Percentiles rank a stretch among this genome's conserved stretches.
Conservation (phyloP, 2,888 invertebrate species). For the Drosophila quinaria region DNA sequence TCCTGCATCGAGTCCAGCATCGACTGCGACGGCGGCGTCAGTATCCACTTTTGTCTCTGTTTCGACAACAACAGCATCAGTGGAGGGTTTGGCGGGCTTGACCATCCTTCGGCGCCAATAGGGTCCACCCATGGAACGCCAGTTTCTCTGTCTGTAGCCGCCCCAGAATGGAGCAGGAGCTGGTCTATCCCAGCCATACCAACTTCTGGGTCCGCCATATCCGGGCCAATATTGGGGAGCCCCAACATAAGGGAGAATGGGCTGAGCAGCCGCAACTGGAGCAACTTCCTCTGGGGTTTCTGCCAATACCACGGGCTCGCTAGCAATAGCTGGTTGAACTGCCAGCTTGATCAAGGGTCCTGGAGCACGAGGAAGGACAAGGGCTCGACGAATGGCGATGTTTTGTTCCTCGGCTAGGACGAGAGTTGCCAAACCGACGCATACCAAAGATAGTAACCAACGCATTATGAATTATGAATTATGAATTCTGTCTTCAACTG, state of each 20-base stretch:
- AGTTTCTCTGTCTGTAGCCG: conserved; percentile 23
- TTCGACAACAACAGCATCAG: background rate
- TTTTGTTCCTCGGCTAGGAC: conserved; percentile 28
- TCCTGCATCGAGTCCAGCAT: background rate
- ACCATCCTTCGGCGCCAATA: conserved; percentile 22
- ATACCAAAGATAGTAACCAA: conserved; percentile 48
- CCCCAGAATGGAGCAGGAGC: conserved; percentile 33
- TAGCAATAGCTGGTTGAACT: conserved; percentile 43
- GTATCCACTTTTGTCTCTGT: conserved; percentile 3
- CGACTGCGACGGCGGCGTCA: background rate
- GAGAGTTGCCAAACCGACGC: conserved; percentile 48
- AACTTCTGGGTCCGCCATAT: conserved; percentile 10
- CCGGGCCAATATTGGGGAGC: conserved; percentile 42
- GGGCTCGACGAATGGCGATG: conserved; percentile 12
- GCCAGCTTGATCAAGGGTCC: conserved; percentile 52
- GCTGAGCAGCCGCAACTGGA: background rate
- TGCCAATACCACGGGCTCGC: background rate
- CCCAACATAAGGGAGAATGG: conserved; percentile 7
- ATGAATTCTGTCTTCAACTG: conserved; percentile 57
- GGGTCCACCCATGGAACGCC: conserved; percentile 12
- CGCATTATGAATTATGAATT: conserved; percentile 58
- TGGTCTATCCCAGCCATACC: conserved; percentile 35
- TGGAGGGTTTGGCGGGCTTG: background rate
- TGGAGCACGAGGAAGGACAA: background rate
- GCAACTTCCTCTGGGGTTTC: conserved; percentile 3